Evolutionary conservation across 1,140 invertebrate species (phyloP).

Genomic region (Holcopasites calliopsidis): DNA sequence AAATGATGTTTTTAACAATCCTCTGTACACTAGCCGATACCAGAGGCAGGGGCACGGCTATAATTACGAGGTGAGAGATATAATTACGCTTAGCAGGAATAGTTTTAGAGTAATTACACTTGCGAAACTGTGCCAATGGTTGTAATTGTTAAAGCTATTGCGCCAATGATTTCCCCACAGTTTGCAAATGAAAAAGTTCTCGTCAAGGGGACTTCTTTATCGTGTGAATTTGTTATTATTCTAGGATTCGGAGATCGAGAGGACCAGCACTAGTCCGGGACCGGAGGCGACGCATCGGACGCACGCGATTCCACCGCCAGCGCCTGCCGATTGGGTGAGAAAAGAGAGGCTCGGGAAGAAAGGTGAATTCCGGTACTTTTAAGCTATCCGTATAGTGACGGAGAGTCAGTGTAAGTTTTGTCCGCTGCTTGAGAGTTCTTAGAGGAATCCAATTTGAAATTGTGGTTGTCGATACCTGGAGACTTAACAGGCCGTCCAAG

Average conservation of each 20-base stretch:
- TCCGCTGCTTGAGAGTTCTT: conserved; percentile 7
- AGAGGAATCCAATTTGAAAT: conserved; percentile 3
- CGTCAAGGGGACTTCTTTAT: too few species aligned
- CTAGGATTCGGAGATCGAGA: conserved; percentile 79
- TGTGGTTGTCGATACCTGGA: not conserved
- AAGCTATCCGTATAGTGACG: conserved; percentile 68
- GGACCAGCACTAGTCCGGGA: conserved; percentile 78
- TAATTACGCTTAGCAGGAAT: not conserved
- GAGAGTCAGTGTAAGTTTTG: conserved; percentile 15
- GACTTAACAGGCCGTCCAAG: not conserved
- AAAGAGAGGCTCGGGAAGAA: conserved; percentile 95
- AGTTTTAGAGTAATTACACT: not conserved
- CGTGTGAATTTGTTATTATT: not conserved
- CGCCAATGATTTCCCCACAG: too few species aligned
- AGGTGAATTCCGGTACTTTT: conserved; percentile 98
- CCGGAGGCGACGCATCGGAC: conserved; percentile 77
- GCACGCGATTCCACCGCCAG: conserved; percentile 79
- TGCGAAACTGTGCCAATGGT: conserved; percentile 1
- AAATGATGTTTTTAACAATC: conserved; percentile 87
- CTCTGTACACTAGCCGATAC: conserved; percentile 83
- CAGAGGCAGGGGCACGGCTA: conserved; percentile 75
- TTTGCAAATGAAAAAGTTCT: too few species aligned
- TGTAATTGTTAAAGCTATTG: not conserved
- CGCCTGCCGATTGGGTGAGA: conserved; percentile 89
- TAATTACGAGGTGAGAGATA: conserved; percentile 74